phyloP scores from a whole-genome alignment of 2,797 vertebrate genomes.

The Muraenolepis orangiensis region DNA sequence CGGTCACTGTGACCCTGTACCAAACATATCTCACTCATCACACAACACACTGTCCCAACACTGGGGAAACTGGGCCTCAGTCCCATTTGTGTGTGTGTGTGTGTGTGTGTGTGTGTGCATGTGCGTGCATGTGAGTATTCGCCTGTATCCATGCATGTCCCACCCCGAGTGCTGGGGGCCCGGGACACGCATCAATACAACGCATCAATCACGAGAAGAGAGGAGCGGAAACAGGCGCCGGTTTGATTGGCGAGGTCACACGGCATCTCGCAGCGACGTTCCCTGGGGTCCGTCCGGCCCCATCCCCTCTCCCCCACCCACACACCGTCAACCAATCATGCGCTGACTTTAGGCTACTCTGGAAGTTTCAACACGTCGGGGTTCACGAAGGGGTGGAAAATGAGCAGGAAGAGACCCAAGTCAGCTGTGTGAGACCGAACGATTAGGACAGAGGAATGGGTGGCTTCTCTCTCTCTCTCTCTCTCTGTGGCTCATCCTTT shows the following conservation, averaged over 20 bases:
- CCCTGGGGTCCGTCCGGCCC: neutral
- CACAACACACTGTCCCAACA: conserved; percentile 42
- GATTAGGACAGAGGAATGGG: neutral
- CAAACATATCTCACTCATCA: conserved; percentile 44
- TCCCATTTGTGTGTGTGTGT: neutral
- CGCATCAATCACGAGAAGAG: neutral
- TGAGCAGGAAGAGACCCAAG: neutral
- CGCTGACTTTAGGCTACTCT: neutral
- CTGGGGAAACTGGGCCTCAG: conserved; percentile 27
- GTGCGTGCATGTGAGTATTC: neutral
- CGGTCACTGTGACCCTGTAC: conserved; percentile 49
- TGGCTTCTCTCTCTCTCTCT: neutral
- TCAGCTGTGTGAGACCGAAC: neutral
- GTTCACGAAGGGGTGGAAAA: neutral
- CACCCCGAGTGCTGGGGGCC: neutral
- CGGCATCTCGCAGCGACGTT: neutral
- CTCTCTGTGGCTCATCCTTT: neutral
- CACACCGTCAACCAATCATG: neutral
- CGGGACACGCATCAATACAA: neutral
- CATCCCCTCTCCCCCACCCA: neutral
- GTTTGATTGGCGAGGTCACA: neutral
- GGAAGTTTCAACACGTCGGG: neutral
- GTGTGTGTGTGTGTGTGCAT: neutral
- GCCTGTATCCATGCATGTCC: neutral
- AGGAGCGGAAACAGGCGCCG: neutral